Conservation (phyloP, 2,888 invertebrate species). For the Macroteleia sp. region DNA sequence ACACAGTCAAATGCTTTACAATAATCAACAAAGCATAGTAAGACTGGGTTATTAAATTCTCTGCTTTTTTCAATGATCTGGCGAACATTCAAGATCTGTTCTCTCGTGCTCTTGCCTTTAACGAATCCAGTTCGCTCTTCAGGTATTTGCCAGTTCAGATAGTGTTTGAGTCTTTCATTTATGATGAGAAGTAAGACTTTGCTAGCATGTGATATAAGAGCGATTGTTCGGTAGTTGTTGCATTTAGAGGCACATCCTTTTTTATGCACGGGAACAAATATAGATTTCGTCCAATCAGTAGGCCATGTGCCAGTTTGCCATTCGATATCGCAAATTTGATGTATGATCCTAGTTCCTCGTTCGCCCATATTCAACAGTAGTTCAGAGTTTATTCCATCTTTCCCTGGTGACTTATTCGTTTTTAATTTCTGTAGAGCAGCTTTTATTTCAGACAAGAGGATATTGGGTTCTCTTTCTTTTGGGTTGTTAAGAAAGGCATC, state of each 20-base stretch:
- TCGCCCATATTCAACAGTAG: too few relatives aligned
- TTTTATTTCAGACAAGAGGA: too few relatives aligned
- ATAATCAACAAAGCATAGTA: constrained; percentile 1
- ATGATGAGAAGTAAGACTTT: not conserved
- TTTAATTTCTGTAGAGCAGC: too few relatives aligned
- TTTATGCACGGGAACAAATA: not conserved
- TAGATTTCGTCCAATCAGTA: not conserved
- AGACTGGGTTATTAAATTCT: not conserved
- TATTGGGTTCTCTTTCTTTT: too few relatives aligned
- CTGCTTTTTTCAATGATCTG: constrained; percentile 2
- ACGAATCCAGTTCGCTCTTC: not conserved
- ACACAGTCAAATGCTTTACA: not conserved
- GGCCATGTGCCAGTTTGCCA: not conserved
- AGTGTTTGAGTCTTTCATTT: not conserved
- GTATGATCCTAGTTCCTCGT: too few relatives aligned
- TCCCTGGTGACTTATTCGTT: too few relatives aligned
- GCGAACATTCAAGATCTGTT: not conserved
- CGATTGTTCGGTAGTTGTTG: not conserved
- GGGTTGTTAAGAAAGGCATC: too few relatives aligned
- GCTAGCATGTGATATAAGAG: not conserved
- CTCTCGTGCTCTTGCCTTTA: not conserved
- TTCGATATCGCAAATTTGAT: not conserved
- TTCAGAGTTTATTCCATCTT: too few relatives aligned
- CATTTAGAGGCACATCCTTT: not conserved
- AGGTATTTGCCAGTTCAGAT: not conserved